phyloP scores from a whole-genome alignment of 2,797 vertebrate species.

The Megaceryle alcyon region DNA sequence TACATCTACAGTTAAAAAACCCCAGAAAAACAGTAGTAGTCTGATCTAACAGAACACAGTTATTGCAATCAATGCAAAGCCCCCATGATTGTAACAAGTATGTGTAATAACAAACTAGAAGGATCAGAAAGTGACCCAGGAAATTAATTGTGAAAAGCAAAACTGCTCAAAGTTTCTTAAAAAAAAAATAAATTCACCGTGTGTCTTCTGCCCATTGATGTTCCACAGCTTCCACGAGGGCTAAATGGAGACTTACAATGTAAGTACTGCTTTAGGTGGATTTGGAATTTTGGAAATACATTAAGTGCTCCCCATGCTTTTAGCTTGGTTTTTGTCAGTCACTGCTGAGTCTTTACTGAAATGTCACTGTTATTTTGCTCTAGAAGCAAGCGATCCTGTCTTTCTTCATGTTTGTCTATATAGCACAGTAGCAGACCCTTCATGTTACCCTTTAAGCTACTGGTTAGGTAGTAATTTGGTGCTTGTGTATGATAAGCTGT shows the following conservation, averaged over 20 bases:
- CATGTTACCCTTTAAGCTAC: neutral
- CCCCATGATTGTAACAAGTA: neutral
- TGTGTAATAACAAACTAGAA: neutral
- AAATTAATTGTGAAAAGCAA: neutral
- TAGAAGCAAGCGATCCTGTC: neutral
- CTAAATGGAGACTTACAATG: neutral
- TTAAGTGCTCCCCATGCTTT: neutral
- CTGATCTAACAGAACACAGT: neutral
- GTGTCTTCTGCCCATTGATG: neutral
- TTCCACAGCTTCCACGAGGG: neutral
- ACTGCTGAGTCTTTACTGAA: neutral
- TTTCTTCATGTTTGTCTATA: neutral
- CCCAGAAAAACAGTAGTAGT: neutral
- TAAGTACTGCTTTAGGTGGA: neutral
- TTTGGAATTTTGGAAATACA: neutral
- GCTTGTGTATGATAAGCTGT: neutral
- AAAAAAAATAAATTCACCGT: neutral
- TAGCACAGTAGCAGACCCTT: neutral
- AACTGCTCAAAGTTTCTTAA: neutral
- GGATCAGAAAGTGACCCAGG: neutral
- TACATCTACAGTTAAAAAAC: neutral
- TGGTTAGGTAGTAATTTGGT: neutral
- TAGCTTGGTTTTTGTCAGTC: neutral
- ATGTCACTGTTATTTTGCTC: neutral
- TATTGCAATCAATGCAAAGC: neutral